Base-by-base conservation (phyloP, 1,140 invertebrate genomes). In the Carcinoscorpius rotundicauda region DNA sequence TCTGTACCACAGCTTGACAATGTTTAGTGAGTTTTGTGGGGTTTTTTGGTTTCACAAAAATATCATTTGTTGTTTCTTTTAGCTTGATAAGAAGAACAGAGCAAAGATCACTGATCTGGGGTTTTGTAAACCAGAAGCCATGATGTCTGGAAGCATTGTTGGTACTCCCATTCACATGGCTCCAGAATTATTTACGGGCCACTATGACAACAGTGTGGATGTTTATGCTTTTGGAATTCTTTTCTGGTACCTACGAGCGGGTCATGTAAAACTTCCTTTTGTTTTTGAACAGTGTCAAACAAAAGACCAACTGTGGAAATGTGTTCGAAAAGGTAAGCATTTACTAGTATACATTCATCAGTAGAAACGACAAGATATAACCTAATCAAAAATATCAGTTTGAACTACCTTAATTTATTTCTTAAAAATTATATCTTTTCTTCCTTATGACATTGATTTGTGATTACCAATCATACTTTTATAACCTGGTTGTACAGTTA, bases 141-240 rank as follows among this genome's bases (percentile, higher is more conserved):
- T 94, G 84, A 90, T 94, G 83, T 91, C 87, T 4, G 90, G 81
- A 4, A 88, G 86, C 69, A 83, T 90, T 63, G 87, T 90, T 6
- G 91, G 91, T 11, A 93, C 91, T 5, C 91, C 91, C 0, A 88
- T 93, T 66, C 91, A 94, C 73, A 94, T 95, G 91, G 89, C 91
- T 51, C 91, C 91, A 1, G 91, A 95, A 78, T 80, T 95, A 48
- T 82, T 93, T 58, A 85, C 83, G 56, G 86, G 87, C 0, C 82
- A 85, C 68, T 94, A 94, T 72, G 88, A 92, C 73, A 88, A 85
- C 70, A 85, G 85, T 66, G 91, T 95, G 10, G 91, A 95, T 74
- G 86, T 93, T 3, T 94, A 93, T 75, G 91, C 91, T 3, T 94
- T 95, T 77, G 91, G 91, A 3, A 89, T 95, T 62, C 76, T 94